A percentile compares a stretch with the other conserved stretches of the same genome.
phyloP scores from a whole-genome alignment of 2,797 vertebrate genomes.

The Neosilurus mollespiculum region DNA sequence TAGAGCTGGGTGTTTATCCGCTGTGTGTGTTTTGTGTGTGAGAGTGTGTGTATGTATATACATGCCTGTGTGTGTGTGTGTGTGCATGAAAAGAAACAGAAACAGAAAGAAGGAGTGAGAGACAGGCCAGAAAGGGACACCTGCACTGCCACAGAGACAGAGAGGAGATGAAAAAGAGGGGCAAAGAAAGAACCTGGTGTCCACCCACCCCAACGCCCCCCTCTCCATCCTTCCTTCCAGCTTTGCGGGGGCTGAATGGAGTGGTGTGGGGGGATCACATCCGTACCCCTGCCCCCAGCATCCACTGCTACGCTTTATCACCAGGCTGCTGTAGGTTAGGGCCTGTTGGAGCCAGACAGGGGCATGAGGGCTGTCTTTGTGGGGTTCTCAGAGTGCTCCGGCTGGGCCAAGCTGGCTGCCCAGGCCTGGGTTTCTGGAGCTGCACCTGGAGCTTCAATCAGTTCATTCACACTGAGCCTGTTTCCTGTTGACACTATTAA shows the following conservation, averaged over 20 bases:
- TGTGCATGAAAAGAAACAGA: conserved; percentile 57
- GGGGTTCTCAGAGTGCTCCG: conserved; percentile 70
- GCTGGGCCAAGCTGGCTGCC: conserved; percentile 73
- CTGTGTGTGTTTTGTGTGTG: conserved; percentile 47
- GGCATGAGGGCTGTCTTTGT: conserved; percentile 77
- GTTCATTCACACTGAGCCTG: conserved; percentile 68
- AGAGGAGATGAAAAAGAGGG: conserved; percentile 64
- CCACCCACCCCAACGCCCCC: conserved; percentile 58
- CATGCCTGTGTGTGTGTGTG: conserved; percentile 33
- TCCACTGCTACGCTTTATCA: conserved; percentile 69
- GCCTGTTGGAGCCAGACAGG: conserved; percentile 69
- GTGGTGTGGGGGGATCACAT: conserved; percentile 69
- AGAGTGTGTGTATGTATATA: conserved; percentile 35
- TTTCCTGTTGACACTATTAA: conserved; percentile 67
- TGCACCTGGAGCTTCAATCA: conserved; percentile 80
- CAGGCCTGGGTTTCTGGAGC: conserved; percentile 60
- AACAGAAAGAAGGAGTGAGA: conserved; percentile 51
- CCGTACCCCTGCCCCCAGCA: conserved; percentile 64
- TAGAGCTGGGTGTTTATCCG: conserved; percentile 69
- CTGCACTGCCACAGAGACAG: conserved; percentile 72
- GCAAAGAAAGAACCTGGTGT: conserved; percentile 79
- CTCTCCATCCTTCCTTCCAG: conserved; percentile 60
- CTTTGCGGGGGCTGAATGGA: conserved; percentile 69
- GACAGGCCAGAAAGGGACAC: conserved; percentile 70
- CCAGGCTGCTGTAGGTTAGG: conserved; percentile 71